Evolutionary conservation across 2,113 vertebrate genomes (phyloP).

Genomic region (Trogon melanurus): DNA sequence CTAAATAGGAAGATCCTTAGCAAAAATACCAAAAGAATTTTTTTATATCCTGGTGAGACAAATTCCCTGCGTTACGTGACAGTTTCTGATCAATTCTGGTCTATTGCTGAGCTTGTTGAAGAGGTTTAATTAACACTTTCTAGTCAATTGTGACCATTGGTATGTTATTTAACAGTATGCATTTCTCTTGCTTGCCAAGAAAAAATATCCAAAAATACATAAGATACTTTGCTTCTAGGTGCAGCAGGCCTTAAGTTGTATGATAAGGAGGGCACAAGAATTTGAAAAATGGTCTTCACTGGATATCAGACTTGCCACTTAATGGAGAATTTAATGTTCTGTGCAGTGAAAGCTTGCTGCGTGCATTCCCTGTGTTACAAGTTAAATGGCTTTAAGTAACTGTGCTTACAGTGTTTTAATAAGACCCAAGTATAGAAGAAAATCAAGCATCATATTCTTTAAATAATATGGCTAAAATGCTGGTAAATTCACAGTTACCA

Average conservation of each 20-base stretch:
- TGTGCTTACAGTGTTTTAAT: conserved; percentile 43
- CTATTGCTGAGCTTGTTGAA: not conserved
- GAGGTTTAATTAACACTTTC: not conserved
- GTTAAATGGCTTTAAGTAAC: conserved; percentile 65
- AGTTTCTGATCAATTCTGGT: not conserved
- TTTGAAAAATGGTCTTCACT: not conserved
- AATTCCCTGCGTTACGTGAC: not conserved
- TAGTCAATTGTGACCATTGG: not conserved
- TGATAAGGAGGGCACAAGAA: not conserved
- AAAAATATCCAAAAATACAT: not conserved
- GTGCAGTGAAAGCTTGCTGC: not conserved
- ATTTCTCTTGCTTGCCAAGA: not conserved
- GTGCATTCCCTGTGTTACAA: conserved; percentile 13
- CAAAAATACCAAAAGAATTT: not conserved
- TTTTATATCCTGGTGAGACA: not conserved
- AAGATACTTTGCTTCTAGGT: not conserved
- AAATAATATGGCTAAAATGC: conserved; percentile 69
- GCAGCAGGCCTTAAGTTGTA: not conserved
- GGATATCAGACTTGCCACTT: not conserved
- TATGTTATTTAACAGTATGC: not conserved
- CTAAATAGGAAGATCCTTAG: not conserved
- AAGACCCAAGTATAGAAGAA: conserved; percentile 36
- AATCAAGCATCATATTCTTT: conserved; percentile 37
- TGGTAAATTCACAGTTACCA: conserved; percentile 56
- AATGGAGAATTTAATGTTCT: not conserved